Conservation (phyloP, 1,140 invertebrate species). For the Lithobius niger region DNA sequence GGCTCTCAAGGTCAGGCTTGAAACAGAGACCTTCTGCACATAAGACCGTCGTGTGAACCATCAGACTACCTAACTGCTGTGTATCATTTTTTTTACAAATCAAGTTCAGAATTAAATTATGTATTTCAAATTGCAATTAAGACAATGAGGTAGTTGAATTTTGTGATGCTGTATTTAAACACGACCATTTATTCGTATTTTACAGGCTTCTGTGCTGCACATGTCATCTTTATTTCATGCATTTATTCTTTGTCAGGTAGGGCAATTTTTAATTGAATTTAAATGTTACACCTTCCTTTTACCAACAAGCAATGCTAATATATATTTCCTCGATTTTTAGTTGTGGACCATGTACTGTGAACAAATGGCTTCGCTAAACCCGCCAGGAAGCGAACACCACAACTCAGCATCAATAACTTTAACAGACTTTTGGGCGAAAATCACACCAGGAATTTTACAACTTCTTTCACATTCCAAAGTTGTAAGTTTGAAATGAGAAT, state of each 20-base stretch:
- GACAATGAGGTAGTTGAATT: too few relatives aligned
- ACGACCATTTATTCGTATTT: slow-evolving; percentile 9
- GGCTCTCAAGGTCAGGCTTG: too few relatives aligned
- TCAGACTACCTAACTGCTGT: too few relatives aligned
- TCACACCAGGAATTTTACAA: slow-evolving; percentile 88
- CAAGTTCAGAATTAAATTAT: too few relatives aligned
- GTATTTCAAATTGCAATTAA: too few relatives aligned
- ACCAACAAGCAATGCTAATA: too few relatives aligned
- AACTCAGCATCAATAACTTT: slow-evolving; percentile 42
- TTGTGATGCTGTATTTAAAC: slow-evolving; percentile 10
- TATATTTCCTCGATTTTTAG: slow-evolving; percentile 29
- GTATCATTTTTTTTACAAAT: too few relatives aligned
- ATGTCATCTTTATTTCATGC: slow-evolving; percentile 70
- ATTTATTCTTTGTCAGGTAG: slow-evolving; percentile 48
- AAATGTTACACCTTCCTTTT: neutral
- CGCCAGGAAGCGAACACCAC: slow-evolving; percentile 38
- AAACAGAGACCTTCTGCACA: too few relatives aligned
- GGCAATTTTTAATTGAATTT: slow-evolving; percentile 2
- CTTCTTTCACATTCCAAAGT: slow-evolving; percentile 85
- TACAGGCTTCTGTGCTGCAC: slow-evolving; percentile 57
- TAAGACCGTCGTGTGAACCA: too few relatives aligned
- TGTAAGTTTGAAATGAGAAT: slow-evolving; percentile 44
- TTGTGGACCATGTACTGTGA: slow-evolving; percentile 98
- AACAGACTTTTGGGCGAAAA: slow-evolving; percentile 95
- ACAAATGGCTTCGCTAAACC: slow-evolving; percentile 49